phyloP scores from a whole-genome alignment of 1,140 invertebrate species.

The Aphelenchoides besseyi region DNA sequence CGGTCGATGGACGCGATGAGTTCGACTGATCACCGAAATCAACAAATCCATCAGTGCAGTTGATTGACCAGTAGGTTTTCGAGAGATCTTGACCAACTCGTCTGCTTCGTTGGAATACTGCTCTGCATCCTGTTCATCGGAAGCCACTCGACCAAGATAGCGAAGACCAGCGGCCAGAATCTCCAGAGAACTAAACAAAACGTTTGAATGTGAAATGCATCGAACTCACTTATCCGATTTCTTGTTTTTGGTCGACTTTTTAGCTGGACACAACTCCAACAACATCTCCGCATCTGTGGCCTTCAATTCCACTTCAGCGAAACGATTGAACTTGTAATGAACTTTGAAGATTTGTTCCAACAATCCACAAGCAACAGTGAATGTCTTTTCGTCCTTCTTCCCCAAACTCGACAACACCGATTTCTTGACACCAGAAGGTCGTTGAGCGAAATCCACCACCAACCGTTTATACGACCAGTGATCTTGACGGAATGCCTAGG shows the following conservation, averaged over 20 bases:
- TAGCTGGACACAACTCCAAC: background rate
- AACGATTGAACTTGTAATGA: background rate
- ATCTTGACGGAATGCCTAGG: background rate
- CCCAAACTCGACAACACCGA: background rate
- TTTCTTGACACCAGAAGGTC: background rate
- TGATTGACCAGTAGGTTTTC: background rate
- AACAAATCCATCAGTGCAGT: background rate
- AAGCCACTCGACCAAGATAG: background rate
- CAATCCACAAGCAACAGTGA: background rate
- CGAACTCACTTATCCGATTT: background rate
- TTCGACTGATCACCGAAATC: background rate
- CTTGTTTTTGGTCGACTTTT: background rate
- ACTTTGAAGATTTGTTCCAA: background rate
- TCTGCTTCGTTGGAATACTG: background rate
- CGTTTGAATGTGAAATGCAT: too few relatives aligned
- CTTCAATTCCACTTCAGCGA: slow-evolving; percentile 2
- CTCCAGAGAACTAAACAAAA: background rate
- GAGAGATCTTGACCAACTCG: background rate
- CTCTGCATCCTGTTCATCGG: background rate
- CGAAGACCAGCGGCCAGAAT: background rate
- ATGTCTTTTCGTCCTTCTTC: background rate
- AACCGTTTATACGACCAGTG: background rate
- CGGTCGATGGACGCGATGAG: background rate
- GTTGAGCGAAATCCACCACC: background rate
- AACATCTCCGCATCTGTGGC: background rate